Percentiles rank a stretch among this genome's conserved stretches.
Conservation (phyloP, 2,888 invertebrate genomes). For the Acrocyrtus sp. region DNA sequence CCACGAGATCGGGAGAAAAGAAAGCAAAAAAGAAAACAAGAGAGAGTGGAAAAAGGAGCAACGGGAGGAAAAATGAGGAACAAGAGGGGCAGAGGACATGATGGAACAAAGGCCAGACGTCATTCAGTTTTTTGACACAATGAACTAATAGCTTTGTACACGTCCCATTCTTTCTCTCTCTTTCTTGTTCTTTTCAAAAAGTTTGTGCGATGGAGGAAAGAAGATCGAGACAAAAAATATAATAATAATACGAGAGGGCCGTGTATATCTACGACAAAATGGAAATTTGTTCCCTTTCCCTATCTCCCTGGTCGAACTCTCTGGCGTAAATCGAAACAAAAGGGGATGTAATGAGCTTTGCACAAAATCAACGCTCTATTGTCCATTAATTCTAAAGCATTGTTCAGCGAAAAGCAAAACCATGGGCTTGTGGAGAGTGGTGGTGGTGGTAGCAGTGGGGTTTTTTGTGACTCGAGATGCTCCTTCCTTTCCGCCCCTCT, state of each 20-base stretch:
- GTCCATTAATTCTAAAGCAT: conserved; percentile 63
- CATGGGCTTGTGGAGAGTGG: background rate
- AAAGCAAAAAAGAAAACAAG: conserved; percentile 8
- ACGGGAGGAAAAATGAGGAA: background rate
- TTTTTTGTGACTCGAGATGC: too few species aligned
- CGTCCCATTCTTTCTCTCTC: conserved; percentile 8
- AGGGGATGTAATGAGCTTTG: conserved; percentile 63
- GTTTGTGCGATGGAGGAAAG: too few species aligned
- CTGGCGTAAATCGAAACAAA: conserved; percentile 50
- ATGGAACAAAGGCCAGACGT: background rate
- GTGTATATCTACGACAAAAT: background rate
- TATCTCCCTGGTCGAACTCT: too few species aligned
- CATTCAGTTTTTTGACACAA: conserved; percentile 34
- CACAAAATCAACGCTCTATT: conserved; percentile 63
- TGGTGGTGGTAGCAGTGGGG: too few species aligned
- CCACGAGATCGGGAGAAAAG: too few species aligned
- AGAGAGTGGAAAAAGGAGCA: background rate
- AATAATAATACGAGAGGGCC: background rate
- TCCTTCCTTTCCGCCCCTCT: too few species aligned
- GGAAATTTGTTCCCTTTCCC: too few species aligned
- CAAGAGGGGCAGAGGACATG: background rate
- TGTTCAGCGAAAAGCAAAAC: conserved; percentile 43
- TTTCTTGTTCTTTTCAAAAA: conserved; percentile 4
- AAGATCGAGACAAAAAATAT: conserved; percentile 6
- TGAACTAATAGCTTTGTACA: conserved; percentile 45